These are phyloP conservation scores for Eudasyphora cyanicolor DNA, from an alignment of 2,888 invertebrate species.

Conservation along the genomic window DNA sequence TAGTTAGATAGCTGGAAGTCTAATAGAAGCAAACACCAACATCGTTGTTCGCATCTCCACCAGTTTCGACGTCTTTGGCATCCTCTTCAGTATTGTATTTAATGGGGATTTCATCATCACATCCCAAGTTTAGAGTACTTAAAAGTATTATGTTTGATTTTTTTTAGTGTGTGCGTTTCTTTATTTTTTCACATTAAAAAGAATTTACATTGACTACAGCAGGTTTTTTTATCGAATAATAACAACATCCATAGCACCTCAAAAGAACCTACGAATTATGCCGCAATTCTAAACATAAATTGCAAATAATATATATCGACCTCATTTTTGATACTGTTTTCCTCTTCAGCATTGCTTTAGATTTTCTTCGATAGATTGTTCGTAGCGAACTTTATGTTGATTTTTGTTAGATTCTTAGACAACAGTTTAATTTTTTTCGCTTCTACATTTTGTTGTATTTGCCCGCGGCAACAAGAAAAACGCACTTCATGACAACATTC, in stretches of 20 bases:
- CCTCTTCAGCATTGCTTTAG: not conserved
- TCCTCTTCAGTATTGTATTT: slow-evolving; percentile 17
- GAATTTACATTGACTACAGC: slow-evolving; percentile 32
- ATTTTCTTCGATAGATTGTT: slow-evolving; percentile 4
- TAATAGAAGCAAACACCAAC: not conserved
- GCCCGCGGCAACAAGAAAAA: slow-evolving; percentile 39
- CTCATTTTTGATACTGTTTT: slow-evolving; percentile 46
- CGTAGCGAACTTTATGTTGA: slow-evolving; percentile 22
- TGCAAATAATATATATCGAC: slow-evolving; percentile 53
- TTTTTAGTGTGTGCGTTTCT: not conserved
- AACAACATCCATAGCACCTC: not conserved
- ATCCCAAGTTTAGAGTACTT: not conserved
- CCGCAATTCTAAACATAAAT: slow-evolving; percentile 51
- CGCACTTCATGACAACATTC: slow-evolving; percentile 47
- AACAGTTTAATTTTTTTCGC: slow-evolving; percentile 41
- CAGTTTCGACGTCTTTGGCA: not conserved
- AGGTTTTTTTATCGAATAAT: slow-evolving; percentile 1
- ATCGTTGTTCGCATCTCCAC: not conserved
- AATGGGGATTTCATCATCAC: not conserved
- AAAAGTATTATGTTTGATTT: not conserved
- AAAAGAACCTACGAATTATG: slow-evolving; percentile 49
- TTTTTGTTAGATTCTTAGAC: slow-evolving; percentile 20
- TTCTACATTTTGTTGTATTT: slow-evolving; percentile 30
- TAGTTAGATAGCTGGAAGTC: not conserved
- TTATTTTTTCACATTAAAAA: slow-evolving; percentile 13